phyloP scores from a whole-genome alignment of 2,113 vertebrate species.

The Aphelocoma coerulescens region DNA sequence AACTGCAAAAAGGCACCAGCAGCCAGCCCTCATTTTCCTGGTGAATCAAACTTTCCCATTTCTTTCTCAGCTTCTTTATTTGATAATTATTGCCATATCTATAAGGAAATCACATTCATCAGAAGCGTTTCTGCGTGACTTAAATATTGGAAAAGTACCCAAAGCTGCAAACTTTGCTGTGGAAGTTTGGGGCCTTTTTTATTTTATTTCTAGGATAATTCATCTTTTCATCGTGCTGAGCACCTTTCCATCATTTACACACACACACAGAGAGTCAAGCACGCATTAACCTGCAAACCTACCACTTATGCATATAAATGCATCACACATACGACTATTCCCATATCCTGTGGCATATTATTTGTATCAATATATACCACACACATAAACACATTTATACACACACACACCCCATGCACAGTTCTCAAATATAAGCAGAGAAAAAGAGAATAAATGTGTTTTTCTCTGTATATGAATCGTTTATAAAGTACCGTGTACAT shows the following conservation, averaged over 20 bases:
- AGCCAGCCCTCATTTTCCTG: constrained; percentile 13
- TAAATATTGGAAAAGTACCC: not conserved
- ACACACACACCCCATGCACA: not conserved
- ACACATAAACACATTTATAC: not conserved
- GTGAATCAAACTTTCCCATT: constrained; percentile 16
- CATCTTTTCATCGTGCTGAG: not conserved
- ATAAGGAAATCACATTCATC: constrained; percentile 17
- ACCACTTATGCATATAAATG: constrained; percentile 59
- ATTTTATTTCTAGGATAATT: not conserved
- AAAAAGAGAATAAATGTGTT: constrained; percentile 56
- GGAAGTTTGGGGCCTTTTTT: not conserved
- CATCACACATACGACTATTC: constrained; percentile 1
- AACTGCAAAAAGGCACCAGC: constrained; percentile 30
- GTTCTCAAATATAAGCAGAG: not conserved
- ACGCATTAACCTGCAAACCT: constrained; percentile 48
- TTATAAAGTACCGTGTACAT: constrained; percentile 57
- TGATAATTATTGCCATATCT: constrained; percentile 34
- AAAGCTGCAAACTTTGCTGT: constrained; percentile 53
- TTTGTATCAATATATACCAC: constrained; percentile 31
- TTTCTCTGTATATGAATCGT: constrained; percentile 68
- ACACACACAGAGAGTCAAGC: constrained; percentile 35
- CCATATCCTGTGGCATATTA: constrained; percentile 7
- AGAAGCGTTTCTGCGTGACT: not conserved
- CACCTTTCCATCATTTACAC: constrained; percentile 39
- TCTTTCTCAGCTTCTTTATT: not conserved